phyloP scores from a whole-genome alignment of 2,113 vertebrate genomes.

The Delphinus delphis region DNA sequence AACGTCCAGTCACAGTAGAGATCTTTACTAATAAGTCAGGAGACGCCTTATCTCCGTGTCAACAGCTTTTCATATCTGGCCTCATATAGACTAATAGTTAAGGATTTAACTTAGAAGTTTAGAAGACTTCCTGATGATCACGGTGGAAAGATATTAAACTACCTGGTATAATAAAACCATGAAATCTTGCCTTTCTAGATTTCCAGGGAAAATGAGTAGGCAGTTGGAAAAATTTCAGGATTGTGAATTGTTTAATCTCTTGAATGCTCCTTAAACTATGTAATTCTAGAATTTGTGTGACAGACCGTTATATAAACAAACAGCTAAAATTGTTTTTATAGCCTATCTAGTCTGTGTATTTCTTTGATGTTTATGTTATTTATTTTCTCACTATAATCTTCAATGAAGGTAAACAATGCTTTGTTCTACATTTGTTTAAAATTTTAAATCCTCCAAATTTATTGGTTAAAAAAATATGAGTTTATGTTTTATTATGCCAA shows the following conservation, averaged over 20 bases:
- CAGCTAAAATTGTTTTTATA: constrained; percentile 17
- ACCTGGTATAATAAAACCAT: not conserved
- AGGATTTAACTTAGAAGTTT: not conserved
- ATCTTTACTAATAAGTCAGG: not conserved
- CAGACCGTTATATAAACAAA: not conserved
- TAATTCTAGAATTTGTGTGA: not conserved
- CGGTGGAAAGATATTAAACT: not conserved
- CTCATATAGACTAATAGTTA: not conserved
- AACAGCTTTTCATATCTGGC: not conserved
- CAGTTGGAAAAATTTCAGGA: not conserved
- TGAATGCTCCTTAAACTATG: not conserved
- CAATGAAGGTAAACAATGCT: not conserved
- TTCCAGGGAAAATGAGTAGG: not conserved
- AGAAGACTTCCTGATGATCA: not conserved
- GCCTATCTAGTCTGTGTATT: not conserved
- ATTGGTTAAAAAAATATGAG: not conserved
- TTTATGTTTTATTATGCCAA: not conserved
- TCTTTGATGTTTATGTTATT: not conserved
- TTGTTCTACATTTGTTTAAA: constrained; percentile 3
- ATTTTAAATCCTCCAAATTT: not conserved
- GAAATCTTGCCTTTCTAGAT: not conserved
- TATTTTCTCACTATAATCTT: constrained; percentile 5
- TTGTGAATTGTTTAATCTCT: not conserved
- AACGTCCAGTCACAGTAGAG: not conserved
- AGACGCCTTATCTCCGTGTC: not conserved